Percentiles rank a stretch among this genome's conserved stretches.
Evolutionary conservation across 2,888 invertebrate species (phyloP).

Genomic region (Cotesia congregata): DNA sequence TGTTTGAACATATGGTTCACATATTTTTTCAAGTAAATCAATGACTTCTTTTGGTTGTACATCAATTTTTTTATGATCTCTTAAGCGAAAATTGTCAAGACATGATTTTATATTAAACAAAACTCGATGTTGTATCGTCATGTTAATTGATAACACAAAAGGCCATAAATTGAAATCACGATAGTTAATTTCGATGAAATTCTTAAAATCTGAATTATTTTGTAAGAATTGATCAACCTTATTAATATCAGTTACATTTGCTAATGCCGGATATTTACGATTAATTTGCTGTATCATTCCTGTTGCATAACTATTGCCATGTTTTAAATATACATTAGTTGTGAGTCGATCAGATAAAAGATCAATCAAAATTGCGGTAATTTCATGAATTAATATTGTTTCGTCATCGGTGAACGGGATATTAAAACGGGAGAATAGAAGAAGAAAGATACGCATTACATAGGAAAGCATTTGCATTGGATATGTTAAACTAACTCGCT

Average conservation of each 20-base stretch:
- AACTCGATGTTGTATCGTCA: constrained; percentile 2
- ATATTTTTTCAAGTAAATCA: not conserved
- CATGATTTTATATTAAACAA: not conserved
- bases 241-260: not conserved
- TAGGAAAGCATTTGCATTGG: constrained; percentile 15
- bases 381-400: not conserved
- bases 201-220: not conserved
- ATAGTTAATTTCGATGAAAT: not conserved
- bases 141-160: not conserved
- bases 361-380: constrained; percentile 5
- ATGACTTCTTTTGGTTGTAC: not conserved
- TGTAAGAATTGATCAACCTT: not conserved
- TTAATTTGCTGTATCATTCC: not conserved
- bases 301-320: not conserved
- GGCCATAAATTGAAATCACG: constrained; percentile 9
- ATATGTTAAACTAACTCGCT: not conserved
- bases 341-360: constrained; percentile 3
- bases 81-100: not conserved
- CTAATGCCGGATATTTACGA: not conserved
- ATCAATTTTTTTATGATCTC: not conserved
- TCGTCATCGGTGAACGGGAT: not conserved
- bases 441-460: not conserved
- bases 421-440: not conserved
- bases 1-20: constrained; percentile 8
- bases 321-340: not conserved